phyloP scores from a whole-genome alignment of 30 jellyfish, hydroid and myxozoan genomes.

The Mastigias papua region DNA sequence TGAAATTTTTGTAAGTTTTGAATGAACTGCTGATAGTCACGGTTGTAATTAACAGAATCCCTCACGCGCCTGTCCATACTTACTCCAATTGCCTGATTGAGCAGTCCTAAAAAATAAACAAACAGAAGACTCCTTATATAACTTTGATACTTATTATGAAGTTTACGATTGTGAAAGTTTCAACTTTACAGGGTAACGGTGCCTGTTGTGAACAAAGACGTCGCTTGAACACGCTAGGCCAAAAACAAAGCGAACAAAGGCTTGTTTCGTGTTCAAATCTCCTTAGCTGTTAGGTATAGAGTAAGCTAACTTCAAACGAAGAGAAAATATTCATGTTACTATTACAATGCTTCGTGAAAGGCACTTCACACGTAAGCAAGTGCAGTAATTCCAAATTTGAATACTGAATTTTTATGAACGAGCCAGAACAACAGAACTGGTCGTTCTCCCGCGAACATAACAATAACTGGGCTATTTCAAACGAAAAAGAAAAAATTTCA shows the following conservation, averaged over 20 bases:
- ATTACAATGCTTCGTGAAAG: neutral
- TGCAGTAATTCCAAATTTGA: neutral
- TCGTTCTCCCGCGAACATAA: neutral
- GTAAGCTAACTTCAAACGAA: neutral
- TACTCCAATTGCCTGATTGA: neutral
- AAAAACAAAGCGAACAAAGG: constrained; percentile 26
- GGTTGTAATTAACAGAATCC: constrained; percentile 68
- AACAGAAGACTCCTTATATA: neutral
- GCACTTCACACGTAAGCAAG: neutral
- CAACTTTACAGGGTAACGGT: neutral
- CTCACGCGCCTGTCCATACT: constrained; percentile 46
- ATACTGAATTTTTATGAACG: neutral
- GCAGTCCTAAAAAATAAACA: neutral
- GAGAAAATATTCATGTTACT: no score
- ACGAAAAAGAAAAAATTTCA: neutral
- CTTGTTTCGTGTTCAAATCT: constrained; percentile 27
- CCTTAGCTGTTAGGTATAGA: neutral
- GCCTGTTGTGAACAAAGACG: neutral
- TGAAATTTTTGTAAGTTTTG: constrained; percentile 91
- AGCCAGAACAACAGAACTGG: neutral
- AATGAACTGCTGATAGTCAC: constrained; percentile 77
- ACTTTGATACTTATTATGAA: neutral
- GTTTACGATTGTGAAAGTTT: neutral
- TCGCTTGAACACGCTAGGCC: constrained; percentile 38
- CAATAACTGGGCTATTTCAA: neutral